Evolutionary conservation across 1,140 invertebrate genomes (phyloP).

Genomic region (Drosophila tsacasi): DNA sequence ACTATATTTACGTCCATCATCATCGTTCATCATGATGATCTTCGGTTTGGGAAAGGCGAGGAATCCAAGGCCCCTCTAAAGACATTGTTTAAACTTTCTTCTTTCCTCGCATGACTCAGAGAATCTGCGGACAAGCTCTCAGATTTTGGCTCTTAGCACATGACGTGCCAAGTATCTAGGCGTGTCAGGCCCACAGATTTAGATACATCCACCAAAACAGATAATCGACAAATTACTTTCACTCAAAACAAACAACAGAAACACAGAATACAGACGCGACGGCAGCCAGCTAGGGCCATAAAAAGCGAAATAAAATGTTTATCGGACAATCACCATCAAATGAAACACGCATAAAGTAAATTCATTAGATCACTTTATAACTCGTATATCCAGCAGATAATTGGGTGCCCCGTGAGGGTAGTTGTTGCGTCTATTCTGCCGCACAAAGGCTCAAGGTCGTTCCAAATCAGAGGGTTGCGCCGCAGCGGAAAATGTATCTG

Average conservation of each 20-base stretch:
- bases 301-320: slow-evolving; percentile 65
- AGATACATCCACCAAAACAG: slow-evolving; percentile 13
- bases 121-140: slow-evolving; percentile 35
- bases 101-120: slow-evolving; percentile 54
- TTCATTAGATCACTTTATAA: slow-evolving; percentile 64
- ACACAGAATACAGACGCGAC: neutral
- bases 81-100: slow-evolving; percentile 62
- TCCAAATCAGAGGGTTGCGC: slow-evolving; percentile 61
- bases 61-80: slow-evolving; percentile 12
- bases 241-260: slow-evolving; percentile 56
- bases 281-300: slow-evolving; percentile 43
- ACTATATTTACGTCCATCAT: slow-evolving; percentile 40
- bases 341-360: slow-evolving; percentile 59
- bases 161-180: slow-evolving; percentile 46
- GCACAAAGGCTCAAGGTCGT: slow-evolving; percentile 68
- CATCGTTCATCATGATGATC: slow-evolving; percentile 22
- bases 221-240: slow-evolving; percentile 74
- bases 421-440: slow-evolving; percentile 2
- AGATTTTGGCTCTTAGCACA: slow-evolving; percentile 55
- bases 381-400: slow-evolving; percentile 51
- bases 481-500: slow-evolving; percentile 16
- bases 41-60: slow-evolving; percentile 23
- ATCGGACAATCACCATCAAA: slow-evolving; percentile 60
- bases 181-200: slow-evolving; percentile 39
- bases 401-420: slow-evolving; percentile 32